Evolutionary conservation across 1,140 invertebrate species (phyloP).

Genomic region (Drosophila murphyi): DNA sequence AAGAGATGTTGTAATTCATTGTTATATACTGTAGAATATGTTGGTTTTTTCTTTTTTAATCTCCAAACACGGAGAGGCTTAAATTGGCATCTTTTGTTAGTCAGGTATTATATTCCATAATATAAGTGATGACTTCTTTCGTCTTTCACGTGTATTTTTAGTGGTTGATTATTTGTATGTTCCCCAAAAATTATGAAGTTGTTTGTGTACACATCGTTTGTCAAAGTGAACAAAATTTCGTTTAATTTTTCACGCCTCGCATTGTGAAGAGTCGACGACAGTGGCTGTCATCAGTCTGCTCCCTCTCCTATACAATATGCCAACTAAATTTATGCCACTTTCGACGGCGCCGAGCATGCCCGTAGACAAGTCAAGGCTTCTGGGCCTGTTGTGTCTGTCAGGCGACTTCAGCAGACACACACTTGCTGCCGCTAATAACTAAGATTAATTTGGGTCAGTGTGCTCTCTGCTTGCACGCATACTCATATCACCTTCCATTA

Average conservation of each 20-base stretch:
- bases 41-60: no score
- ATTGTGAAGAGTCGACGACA: slow-evolving; percentile 41
- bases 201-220: neutral
- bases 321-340: slow-evolving; percentile 64
- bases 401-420: slow-evolving; percentile 44
- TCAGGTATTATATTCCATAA: no score
- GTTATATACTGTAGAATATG: no score
- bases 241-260: slow-evolving; percentile 17
- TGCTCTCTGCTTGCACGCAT: slow-evolving; percentile 30
- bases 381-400: slow-evolving; percentile 47
- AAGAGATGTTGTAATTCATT: neutral
- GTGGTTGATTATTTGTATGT: neutral
- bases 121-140: no score
- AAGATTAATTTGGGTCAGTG: slow-evolving; percentile 82
- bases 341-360: slow-evolving; percentile 31
- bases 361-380: slow-evolving; percentile 50
- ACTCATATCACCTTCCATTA: neutral
- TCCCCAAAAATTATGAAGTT: neutral
- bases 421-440: slow-evolving; percentile 74
- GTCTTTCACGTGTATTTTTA: neutral
- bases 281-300: slow-evolving; percentile 34
- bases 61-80: no score
- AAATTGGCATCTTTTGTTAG: no score
- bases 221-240: no score
- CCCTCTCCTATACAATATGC: neutral